Conservation (phyloP, 2,797 vertebrate species). For the Pangasius mekongensis region DNA sequence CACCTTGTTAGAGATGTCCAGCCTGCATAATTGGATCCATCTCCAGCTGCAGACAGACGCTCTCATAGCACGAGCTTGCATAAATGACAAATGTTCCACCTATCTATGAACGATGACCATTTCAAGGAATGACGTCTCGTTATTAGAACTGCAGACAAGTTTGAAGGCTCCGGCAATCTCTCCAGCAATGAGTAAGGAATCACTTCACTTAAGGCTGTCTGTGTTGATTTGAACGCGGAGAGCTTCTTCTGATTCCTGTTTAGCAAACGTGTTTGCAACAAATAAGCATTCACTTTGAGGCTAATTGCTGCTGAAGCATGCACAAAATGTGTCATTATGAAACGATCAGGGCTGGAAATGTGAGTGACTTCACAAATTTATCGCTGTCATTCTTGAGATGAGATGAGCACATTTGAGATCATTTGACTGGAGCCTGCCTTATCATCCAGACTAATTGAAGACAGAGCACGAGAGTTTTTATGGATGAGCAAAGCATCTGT, state of each 20-base stretch:
- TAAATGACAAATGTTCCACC: slow-evolving; percentile 84
- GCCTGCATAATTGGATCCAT: slow-evolving; percentile 82
- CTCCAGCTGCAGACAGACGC: slow-evolving; percentile 77
- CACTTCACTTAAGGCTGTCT: slow-evolving; percentile 51
- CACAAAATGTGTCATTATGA: slow-evolving; percentile 39
- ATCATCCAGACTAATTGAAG: slow-evolving; percentile 53
- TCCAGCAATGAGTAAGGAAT: slow-evolving; percentile 48
- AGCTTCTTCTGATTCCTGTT: slow-evolving; percentile 43
- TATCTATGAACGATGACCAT: slow-evolving; percentile 73
- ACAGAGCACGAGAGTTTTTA: slow-evolving; percentile 37
- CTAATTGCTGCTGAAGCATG: slow-evolving; percentile 50
- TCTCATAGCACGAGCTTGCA: slow-evolving; percentile 70
- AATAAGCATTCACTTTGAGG: slow-evolving; percentile 54
- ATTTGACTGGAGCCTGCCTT: slow-evolving; percentile 41
- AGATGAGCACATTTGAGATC: slow-evolving; percentile 42
- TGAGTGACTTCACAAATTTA: slow-evolving; percentile 18
- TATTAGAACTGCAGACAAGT: slow-evolving; percentile 75
- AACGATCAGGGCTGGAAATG: slow-evolving; percentile 43
- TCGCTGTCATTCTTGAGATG: slow-evolving; percentile 7
- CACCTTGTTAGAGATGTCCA: slow-evolving; percentile 86
- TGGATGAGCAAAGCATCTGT: slow-evolving; percentile 51
- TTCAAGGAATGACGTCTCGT: slow-evolving; percentile 79
- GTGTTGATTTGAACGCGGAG: slow-evolving; percentile 36
- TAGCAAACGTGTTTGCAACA: slow-evolving; percentile 37
- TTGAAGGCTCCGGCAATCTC: slow-evolving; percentile 76